These are phyloP conservation scores for Eremobia ochroleuca DNA, from an alignment of 2,888 invertebrate species.

Conservation along the genomic window DNA sequence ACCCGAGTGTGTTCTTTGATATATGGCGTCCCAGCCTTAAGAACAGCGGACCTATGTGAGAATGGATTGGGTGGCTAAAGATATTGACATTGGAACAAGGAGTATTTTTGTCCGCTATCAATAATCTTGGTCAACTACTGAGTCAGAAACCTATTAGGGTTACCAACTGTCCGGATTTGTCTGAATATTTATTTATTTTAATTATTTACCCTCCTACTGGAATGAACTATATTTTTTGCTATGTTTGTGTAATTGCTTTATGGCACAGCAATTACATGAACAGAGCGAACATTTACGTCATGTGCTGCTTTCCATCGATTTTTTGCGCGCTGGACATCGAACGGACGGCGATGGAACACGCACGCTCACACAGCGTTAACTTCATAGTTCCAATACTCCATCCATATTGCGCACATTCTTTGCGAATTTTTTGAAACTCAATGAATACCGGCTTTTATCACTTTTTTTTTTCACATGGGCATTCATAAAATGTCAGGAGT, in stretches of 20 bases:
- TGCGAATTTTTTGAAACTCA: no score
- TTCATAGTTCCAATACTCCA: no score
- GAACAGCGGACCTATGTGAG: slow-evolving; percentile 6
- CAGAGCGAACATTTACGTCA: not conserved
- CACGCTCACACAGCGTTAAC: no score
- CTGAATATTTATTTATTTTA: not conserved
- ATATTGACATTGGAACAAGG: slow-evolving; percentile 20
- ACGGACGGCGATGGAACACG: no score
- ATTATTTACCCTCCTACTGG: no score
- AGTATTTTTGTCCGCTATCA: slow-evolving; percentile 14
- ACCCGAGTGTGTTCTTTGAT: slow-evolving; percentile 53
- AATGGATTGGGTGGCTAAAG: slow-evolving; percentile 30
- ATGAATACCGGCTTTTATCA: not conserved
- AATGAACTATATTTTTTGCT: no score
- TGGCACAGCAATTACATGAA: not conserved
- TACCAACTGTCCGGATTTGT: not conserved
- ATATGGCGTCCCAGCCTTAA: slow-evolving; percentile 27
- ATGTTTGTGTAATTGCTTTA: no score
- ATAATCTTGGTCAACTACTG: slow-evolving; percentile 17
- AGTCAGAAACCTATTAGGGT: not conserved
- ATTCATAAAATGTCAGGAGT: not conserved
- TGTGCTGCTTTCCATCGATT: no score
- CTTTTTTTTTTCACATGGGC: not conserved
- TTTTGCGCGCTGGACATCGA: no score
- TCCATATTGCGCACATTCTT: no score